Conservation (phyloP, 2,888 invertebrate genomes). For the Scrobipalpa atriplicella region DNA sequence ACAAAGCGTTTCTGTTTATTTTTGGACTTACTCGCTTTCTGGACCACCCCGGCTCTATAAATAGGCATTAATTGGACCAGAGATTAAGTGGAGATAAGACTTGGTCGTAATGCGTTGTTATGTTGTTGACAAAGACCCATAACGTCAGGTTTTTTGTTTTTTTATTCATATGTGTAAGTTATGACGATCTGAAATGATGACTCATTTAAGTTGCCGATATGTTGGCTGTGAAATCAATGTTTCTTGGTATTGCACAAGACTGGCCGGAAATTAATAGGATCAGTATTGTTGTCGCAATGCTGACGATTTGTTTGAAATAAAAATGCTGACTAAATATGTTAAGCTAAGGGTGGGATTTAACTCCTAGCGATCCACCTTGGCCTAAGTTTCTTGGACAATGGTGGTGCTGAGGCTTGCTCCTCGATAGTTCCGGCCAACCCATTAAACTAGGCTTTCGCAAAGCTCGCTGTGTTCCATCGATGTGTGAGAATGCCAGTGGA, state of each 20-base stretch:
- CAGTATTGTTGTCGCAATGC: neutral
- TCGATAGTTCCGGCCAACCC: no score
- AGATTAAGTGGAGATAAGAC: constrained; percentile 68
- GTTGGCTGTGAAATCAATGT: neutral
- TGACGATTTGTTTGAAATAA: neutral
- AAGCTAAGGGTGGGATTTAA: neutral
- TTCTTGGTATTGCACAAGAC: neutral
- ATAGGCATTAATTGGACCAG: constrained; percentile 71
- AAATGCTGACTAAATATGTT: no score
- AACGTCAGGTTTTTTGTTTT: constrained; percentile 21
- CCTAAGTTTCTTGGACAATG: no score
- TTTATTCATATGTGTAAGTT: neutral
- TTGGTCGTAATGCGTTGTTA: constrained; percentile 51
- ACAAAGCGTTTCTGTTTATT: constrained; percentile 44
- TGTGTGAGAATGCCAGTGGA: no score
- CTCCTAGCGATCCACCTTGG: no score
- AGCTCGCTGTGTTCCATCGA: no score
- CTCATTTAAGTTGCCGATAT: neutral
- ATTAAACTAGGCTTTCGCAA: no score
- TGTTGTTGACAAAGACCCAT: constrained; percentile 50
- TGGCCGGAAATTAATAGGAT: neutral
- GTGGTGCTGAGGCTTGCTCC: no score
- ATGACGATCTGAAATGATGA: neutral
- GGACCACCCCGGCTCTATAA: constrained; percentile 72
- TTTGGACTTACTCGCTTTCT: constrained; percentile 44